Conservation (phyloP, 2,797 vertebrate genomes). For the Lutra lutra region DNA sequence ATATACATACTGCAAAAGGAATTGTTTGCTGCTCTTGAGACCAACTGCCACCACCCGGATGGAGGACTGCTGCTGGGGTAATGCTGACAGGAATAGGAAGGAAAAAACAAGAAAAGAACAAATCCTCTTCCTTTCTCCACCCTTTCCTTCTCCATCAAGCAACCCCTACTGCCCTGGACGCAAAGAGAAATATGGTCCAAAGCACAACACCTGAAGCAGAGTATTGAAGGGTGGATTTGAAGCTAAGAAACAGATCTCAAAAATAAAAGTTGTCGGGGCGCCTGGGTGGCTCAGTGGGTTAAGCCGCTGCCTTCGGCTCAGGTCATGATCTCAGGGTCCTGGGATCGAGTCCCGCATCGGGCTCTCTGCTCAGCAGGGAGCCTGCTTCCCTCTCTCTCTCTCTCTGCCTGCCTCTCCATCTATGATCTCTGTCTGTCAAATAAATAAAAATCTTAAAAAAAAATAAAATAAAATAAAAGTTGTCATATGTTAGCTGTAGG, state of each 20-base stretch:
- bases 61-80: neutral
- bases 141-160: neutral
- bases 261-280: neutral
- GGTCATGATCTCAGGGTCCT: no score
- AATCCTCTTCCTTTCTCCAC: neutral
- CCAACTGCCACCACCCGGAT: neutral
- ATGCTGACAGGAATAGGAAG: neutral
- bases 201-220: neutral
- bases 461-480: neutral
- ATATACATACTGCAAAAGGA: neutral
- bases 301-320: no score
- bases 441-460: no score
- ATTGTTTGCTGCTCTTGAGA: neutral
- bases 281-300: no score
- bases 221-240: neutral
- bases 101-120: neutral
- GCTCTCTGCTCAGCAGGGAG: no score
- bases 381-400: no score
- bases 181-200: neutral
- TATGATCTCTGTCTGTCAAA: no score
- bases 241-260: neutral
- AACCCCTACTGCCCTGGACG: neutral
- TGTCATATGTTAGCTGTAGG: neutral
- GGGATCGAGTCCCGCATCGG: no score
- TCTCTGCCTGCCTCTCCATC: no score